Conservation (phyloP, 1,140 invertebrate species). For the Lordiphosa stackelbergi region DNA sequence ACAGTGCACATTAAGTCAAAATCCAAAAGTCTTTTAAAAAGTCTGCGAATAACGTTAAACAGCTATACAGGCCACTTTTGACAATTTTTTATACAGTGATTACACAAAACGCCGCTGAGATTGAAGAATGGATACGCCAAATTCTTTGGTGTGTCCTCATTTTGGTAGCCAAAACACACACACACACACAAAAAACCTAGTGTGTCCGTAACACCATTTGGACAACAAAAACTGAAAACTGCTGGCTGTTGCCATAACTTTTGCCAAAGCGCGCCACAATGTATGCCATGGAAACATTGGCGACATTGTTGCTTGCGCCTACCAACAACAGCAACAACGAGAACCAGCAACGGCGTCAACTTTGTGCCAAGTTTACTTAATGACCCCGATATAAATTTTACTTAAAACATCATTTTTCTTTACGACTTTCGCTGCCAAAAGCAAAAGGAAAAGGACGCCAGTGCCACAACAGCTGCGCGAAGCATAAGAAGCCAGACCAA, state of each 20-base stretch:
- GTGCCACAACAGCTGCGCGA: slow-evolving; percentile 6
- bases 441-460: slow-evolving; percentile 2
- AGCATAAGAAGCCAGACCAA: neutral
- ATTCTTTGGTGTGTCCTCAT: slow-evolving; percentile 8
- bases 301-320: slow-evolving; percentile 61
- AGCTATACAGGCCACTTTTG: too few species aligned
- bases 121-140: neutral
- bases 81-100: too few species aligned
- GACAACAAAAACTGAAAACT: slow-evolving; percentile 38
- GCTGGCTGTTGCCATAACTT: slow-evolving; percentile 44
- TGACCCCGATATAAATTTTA: slow-evolving; percentile 74
- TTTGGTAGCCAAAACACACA: slow-evolving; percentile 1
- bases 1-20: too few species aligned
- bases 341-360: slow-evolving; percentile 47
- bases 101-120: too few species aligned
- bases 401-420: slow-evolving; percentile 75
- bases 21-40: too few species aligned
- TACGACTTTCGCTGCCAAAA: slow-evolving; percentile 61
- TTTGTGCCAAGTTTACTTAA: slow-evolving; percentile 75
- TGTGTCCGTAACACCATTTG: slow-evolving; percentile 36
- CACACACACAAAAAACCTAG: slow-evolving; percentile 9
- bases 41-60: too few species aligned
- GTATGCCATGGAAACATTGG: slow-evolving; percentile 64
- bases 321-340: slow-evolving; percentile 36
- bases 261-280: slow-evolving; percentile 57